phyloP scores from a whole-genome alignment of 1,140 invertebrate genomes.

The Philotrypesis tridentata region DNA sequence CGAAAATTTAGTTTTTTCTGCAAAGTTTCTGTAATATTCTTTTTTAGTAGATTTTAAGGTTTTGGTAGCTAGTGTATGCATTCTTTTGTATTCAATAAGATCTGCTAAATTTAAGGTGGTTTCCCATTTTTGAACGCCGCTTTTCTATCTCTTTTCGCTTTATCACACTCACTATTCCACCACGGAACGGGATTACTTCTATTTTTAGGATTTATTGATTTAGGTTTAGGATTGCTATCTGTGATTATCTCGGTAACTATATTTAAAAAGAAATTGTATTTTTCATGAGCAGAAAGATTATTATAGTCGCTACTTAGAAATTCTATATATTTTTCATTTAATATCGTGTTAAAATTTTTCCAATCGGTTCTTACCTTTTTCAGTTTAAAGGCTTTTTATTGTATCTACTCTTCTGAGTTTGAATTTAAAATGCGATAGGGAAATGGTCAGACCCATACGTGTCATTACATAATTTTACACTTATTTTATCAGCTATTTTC shows the following conservation, averaged over 20 bases:
- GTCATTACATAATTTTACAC: background rate
- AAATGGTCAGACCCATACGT: background rate
- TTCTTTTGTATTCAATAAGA: slow-evolving; percentile 1
- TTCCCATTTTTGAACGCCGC: background rate
- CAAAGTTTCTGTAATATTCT: background rate
- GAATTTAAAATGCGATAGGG: background rate
- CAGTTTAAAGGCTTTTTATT: background rate
- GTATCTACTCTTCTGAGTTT: background rate
- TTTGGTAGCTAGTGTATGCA: background rate
- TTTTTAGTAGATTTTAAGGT: background rate
- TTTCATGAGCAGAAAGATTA: background rate
- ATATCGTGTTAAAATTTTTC: background rate
- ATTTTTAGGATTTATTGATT: background rate
- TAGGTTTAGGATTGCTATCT: too few species aligned
- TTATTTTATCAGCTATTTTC: background rate
- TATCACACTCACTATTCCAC: background rate
- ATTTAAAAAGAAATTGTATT: background rate
- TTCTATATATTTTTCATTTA: background rate
- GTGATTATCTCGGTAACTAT: background rate
- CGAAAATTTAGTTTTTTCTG: background rate
- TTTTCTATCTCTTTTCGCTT: background rate
- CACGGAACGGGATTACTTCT: background rate
- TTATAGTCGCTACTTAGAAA: background rate
- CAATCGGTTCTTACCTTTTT: background rate
- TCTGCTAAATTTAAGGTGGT: background rate